Evolutionary conservation across 2,797 vertebrate genomes (phyloP).

Genomic region (Danio choprae): DNA sequence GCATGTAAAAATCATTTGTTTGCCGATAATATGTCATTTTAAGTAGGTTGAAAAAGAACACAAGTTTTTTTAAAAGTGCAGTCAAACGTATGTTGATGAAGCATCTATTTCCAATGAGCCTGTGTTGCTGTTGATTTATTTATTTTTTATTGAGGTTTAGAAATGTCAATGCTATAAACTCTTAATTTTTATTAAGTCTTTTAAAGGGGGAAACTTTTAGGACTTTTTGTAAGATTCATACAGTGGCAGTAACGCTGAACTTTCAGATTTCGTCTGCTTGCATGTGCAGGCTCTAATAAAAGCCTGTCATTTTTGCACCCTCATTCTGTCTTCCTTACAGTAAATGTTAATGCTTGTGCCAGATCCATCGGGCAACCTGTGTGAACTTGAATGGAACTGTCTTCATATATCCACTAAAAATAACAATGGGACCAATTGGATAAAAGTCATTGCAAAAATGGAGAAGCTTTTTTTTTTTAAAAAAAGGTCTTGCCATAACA

Average conservation of each 20-base stretch:
- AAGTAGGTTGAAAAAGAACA: too few species aligned
- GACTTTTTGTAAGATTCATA: neutral
- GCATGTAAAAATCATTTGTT: too few species aligned
- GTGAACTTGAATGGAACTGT: neutral
- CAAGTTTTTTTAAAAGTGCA: too few species aligned
- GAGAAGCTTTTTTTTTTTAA: neutral
- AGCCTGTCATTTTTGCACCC: neutral
- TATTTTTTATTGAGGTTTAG: neutral
- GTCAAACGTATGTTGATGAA: too few species aligned
- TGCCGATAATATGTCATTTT: too few species aligned
- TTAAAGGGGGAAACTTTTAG: too few species aligned
- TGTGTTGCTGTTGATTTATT: too few species aligned
- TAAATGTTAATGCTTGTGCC: constrained; percentile 6
- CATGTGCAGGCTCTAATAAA: neutral
- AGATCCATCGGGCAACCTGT: neutral
- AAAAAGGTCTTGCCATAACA: neutral
- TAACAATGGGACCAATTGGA: neutral
- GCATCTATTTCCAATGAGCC: too few species aligned
- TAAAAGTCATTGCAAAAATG: neutral
- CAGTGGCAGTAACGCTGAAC: neutral
- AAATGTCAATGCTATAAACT: too few species aligned
- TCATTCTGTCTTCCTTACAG: constrained; percentile 2
- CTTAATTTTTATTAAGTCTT: too few species aligned
- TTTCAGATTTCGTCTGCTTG: neutral
- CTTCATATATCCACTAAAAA: neutral